These are phyloP conservation scores for Trichomalopsis sarcophagae DNA, from an alignment of 1,140 invertebrate genomes.

Conservation along the genomic window DNA sequence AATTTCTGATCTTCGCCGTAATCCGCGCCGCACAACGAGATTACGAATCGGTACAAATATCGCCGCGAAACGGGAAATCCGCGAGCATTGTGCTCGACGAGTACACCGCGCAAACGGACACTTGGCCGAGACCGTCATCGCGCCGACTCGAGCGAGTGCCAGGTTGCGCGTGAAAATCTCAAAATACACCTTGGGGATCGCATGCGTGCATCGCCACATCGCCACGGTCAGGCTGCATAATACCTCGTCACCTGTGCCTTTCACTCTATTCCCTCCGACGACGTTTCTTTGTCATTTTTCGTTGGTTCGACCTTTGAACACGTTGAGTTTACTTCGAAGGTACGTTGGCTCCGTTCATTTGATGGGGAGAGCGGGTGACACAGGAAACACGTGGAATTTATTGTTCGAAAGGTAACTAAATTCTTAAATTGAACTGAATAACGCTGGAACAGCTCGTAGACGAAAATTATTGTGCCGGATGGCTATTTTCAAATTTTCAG, in stretches of 20 bases:
- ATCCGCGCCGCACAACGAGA: not conserved
- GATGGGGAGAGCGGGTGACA: too few relatives aligned
- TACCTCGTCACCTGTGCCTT: not conserved
- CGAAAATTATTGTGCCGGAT: too few relatives aligned
- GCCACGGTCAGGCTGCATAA: not conserved
- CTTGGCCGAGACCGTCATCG: not conserved
- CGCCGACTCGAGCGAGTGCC: constrained; percentile 43
- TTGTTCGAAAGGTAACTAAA: too few relatives aligned
- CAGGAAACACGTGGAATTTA: too few relatives aligned
- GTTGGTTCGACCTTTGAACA: constrained; percentile 1
- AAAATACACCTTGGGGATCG: constrained; percentile 33
- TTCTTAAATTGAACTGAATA: too few relatives aligned
- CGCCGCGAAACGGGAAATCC: not conserved
- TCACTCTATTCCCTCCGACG: not conserved
- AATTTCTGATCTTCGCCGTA: not conserved
- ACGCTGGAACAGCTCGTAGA: not conserved
- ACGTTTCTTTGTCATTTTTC: not conserved
- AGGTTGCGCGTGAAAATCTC: constrained; percentile 29
- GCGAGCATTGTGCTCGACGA: not conserved
- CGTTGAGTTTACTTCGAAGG: too few relatives aligned
- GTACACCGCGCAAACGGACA: not conserved
- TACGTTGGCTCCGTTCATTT: too few relatives aligned
- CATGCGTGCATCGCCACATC: not conserved
- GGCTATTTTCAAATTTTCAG: not conserved
- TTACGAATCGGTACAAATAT: constrained; percentile 11